These are phyloP conservation scores for Aethes cnicana DNA, from an alignment of 2,888 invertebrate species.

Conservation along the genomic window DNA sequence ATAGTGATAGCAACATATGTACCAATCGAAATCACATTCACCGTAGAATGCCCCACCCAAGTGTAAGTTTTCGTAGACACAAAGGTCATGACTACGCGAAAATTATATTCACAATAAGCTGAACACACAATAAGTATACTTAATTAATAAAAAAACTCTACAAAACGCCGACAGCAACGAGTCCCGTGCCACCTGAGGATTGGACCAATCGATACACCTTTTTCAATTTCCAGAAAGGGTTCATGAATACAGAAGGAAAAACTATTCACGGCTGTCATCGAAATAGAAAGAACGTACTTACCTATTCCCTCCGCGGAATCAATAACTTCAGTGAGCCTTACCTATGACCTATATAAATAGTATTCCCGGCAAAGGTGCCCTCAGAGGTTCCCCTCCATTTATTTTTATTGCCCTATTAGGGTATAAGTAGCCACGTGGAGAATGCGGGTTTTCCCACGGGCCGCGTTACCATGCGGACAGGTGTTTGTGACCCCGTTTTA, in stretches of 20 bases:
- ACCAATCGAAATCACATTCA: no score
- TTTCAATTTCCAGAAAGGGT: conserved; percentile 29
- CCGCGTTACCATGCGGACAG: conserved; percentile 47
- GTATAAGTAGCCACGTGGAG: conserved; percentile 41
- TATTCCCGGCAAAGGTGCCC: conserved; percentile 37
- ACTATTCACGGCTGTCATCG: conserved; percentile 17
- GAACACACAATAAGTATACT: no score
- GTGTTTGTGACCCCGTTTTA: conserved; percentile 42
- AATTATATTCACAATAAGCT: no score
- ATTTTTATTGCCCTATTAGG: conserved; percentile 45
- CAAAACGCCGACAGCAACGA: conserved; percentile 1
- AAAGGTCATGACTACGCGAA: no score
- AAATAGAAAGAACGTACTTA: conserved; percentile 20
- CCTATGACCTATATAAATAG: conserved; percentile 45
- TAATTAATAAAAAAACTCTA: no score
- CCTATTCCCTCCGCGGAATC: conserved; percentile 19
- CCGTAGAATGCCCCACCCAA: no score
- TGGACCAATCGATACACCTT: conserved; percentile 16
- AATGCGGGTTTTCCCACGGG: conserved; percentile 45
- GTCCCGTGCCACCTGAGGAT: background rate
- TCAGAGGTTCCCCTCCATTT: conserved; percentile 42
- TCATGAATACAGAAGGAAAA: no score
- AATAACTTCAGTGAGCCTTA: conserved; percentile 27
- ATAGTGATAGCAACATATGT: no score
- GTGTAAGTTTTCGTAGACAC: no score